Evolutionary conservation across 2,113 vertebrate species (phyloP), one percentile per base, ranked within the genome.

Genomic region (Phalacrocorax aristotelis): DNA sequence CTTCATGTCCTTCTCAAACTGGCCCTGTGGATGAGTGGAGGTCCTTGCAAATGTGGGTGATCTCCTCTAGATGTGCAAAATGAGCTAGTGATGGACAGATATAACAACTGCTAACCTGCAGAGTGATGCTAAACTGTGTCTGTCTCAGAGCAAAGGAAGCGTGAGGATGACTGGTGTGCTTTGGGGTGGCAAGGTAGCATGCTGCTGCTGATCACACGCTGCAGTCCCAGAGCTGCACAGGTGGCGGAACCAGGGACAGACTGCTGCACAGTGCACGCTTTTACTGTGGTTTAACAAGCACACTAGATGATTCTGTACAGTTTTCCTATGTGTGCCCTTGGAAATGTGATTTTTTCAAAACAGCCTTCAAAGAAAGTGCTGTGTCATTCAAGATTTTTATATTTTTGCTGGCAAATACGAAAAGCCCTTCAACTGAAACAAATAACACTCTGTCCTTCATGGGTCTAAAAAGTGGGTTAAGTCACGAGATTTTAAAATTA

Each of bases 61-160:
- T n/a, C 11, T 36, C 3, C 14, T 40, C 23, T 6, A 19, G 21
- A 26, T 19, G 9, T 55, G 40, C 42, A 61, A 51, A 18, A 32
- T 7, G 30, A 70, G 42, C 12, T 42, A 38, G 16, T 57, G 52
- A 25, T 34, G 54, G 62, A 54, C 61, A 83, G 30, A 38, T 10
- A 9, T 0, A 36, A 46, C 15, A 69, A 25, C 16, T 44, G 18
- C 32, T 22, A 15, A 20, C 3, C 40, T 42, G 13, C 1, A 3
- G 49, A 17, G 11, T 6, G 9, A n/a, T 32, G 11, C 15, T 58
- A 40, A 82, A 71, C 8, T 32, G 14, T 1, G 1, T 3, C 55
- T 61, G 18, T 29, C 46, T 69, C 20, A 8, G 57, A 38, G 78
- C 25, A 62, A 46, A 22, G n/a, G 3, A 27, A 6, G 52, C 70